A percentile compares a stretch with the other conserved stretches of the same genome.
Evolutionary conservation across 2,888 invertebrate genomes (phyloP).

Genomic region (Hyposoter didymator): DNA sequence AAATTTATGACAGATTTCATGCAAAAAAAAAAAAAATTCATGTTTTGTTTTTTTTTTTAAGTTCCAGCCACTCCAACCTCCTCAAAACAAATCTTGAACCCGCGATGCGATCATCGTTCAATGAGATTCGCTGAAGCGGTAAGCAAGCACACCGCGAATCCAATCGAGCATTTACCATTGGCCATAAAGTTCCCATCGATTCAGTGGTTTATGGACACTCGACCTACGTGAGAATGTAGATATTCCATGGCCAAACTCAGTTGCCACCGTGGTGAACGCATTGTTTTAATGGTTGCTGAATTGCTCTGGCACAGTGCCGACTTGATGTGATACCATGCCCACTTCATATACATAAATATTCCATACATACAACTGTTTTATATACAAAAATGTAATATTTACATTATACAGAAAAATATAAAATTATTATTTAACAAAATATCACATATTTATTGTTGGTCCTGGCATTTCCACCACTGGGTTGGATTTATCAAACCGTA

Average conservation of each 20-base stretch:
- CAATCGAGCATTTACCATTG: conserved; percentile 12
- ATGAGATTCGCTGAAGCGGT: conserved; percentile 7
- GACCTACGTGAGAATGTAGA: conserved; percentile 1
- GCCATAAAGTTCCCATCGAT: conserved; percentile 45
- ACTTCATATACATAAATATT: background rate
- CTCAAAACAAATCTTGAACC: background rate
- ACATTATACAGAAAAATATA: too few species aligned
- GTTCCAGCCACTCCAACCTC: background rate
- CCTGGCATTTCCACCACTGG: background rate
- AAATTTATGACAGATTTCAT: too few species aligned
- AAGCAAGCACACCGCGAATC: conserved; percentile 23
- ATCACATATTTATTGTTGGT: too few species aligned
- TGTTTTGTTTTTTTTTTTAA: background rate
- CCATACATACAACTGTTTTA: too few species aligned
- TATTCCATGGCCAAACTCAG: conserved; percentile 30
- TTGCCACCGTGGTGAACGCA: conserved; percentile 4
- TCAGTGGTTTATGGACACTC: conserved; percentile 34
- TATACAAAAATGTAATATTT: too few species aligned
- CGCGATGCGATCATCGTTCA: background rate
- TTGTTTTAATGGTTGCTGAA: conserved; percentile 31
- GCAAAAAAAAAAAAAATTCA: background rate
- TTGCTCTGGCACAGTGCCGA: conserved; percentile 3
- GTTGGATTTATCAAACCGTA: background rate
- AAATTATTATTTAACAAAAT: too few species aligned
- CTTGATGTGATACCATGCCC: background rate